Percentiles rank a stretch among this genome's conserved stretches.
phyloP scores from a whole-genome alignment of 2,888 invertebrate genomes.

The Caenorhabditis sp. region DNA sequence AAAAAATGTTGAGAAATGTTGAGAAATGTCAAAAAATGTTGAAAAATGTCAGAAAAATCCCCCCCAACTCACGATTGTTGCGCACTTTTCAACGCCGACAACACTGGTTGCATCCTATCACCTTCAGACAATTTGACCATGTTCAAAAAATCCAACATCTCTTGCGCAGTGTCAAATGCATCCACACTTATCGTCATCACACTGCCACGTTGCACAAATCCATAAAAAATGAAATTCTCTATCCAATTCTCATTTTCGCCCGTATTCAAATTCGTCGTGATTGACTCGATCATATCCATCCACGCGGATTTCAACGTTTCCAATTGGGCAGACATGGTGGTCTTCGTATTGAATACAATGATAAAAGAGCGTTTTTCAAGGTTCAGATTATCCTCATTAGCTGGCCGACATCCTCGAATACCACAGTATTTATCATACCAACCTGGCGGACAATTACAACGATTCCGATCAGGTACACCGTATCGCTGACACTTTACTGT shows the following conservation, averaged over 20 bases:
- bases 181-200: neutral
- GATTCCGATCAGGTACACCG: conserved; percentile 30
- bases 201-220: conserved; percentile 11
- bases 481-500: conserved; percentile 33
- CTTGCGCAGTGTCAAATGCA: neutral
- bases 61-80: conserved; percentile 23
- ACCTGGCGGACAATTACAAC: conserved; percentile 43
- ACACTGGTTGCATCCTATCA: conserved; percentile 26
- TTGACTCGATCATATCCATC: conserved; percentile 6
- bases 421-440: conserved; percentile 42
- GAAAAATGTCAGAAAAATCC: no score
- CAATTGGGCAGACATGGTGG: conserved; percentile 22
- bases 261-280: conserved; percentile 10
- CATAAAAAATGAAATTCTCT: conserved; percentile 33
- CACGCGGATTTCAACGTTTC: conserved; percentile 17
- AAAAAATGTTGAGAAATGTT: no score
- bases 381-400: conserved; percentile 33
- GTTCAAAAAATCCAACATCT: conserved; percentile 8
- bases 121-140: conserved; percentile 12
- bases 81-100: conserved; percentile 19
- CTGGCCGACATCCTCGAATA: conserved; percentile 42
- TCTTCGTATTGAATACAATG: conserved; percentile 34
- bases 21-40: no score
- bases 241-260: conserved; percentile 19
- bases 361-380: conserved; percentile 26